Conservation (phyloP, 2,113 vertebrate genomes). For the Trogon melanurus region DNA sequence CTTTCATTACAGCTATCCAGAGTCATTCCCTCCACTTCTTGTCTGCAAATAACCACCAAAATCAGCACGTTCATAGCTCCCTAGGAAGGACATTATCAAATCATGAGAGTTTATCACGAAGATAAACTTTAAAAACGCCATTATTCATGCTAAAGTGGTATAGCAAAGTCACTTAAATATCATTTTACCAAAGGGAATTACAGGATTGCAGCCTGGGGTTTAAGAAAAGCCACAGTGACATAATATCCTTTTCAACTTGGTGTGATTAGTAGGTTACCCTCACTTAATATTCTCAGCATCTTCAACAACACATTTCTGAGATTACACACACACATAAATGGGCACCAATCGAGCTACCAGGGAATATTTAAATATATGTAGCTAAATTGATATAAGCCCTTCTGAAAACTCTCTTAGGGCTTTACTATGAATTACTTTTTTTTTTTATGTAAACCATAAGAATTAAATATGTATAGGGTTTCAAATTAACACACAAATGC, state of each 20-base stretch:
- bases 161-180: not conserved
- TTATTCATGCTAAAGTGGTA: not conserved
- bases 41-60: not conserved
- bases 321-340: not conserved
- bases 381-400: not conserved
- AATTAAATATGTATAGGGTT: not conserved
- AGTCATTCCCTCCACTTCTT: not conserved
- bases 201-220: not conserved
- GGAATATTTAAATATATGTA: not conserved
- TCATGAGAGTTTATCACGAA: not conserved
- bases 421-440: not conserved
- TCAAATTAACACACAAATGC: not conserved
- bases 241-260: not conserved
- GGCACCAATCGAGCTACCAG: not conserved
- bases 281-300: not conserved
- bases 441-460: not conserved
- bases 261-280: not conserved
- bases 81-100: not conserved
- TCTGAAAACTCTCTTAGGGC: not conserved
- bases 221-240: not conserved
- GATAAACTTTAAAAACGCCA: not conserved
- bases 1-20: not conserved
- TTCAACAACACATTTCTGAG: not conserved
- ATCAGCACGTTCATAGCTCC: fast-evolving
- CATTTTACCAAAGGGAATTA: not conserved